Percentiles rank a stretch among this genome's conserved stretches.
Conservation (phyloP, 2,797 vertebrate genomes). For the Amazona finschi region DNA sequence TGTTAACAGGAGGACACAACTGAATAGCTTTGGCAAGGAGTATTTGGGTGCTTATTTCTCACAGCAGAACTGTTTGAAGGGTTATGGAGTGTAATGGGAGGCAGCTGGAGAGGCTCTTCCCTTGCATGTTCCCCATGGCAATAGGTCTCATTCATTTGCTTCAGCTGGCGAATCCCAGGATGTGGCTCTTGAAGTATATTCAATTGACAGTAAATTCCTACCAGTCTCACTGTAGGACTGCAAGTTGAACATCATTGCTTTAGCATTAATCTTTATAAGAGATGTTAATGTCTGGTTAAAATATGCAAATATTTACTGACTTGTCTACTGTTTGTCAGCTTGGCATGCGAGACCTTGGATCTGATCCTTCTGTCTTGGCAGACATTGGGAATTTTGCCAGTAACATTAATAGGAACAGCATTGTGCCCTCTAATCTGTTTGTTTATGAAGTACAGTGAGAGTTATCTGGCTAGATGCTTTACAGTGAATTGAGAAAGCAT, state of each 20-base stretch:
- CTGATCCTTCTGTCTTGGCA: slow-evolving; percentile 69
- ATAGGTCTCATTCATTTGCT: slow-evolving; percentile 23
- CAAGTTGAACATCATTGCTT: slow-evolving; percentile 58
- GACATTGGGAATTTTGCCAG: slow-evolving; percentile 66
- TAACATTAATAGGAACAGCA: slow-evolving; percentile 59
- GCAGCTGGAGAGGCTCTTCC: slow-evolving; percentile 35
- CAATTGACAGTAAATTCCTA: slow-evolving; percentile 15
- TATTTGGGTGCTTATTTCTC: slow-evolving; percentile 1
- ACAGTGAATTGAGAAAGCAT: slow-evolving; percentile 53
- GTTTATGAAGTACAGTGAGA: slow-evolving; percentile 59
- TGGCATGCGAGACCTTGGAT: slow-evolving; percentile 61
- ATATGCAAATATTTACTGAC: slow-evolving; percentile 72
- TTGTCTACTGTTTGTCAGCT: slow-evolving; percentile 68
- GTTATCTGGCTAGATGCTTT: slow-evolving; percentile 62
- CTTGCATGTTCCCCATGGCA: neutral
- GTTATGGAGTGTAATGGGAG: slow-evolving; percentile 6
- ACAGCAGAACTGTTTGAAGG: slow-evolving; percentile 12
- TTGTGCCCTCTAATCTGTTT: slow-evolving; percentile 64
- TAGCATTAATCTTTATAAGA: slow-evolving; percentile 63
- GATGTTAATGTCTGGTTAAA: slow-evolving; percentile 68
- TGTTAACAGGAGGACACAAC: neutral
- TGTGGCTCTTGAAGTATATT: slow-evolving; percentile 20
- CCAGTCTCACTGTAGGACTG: slow-evolving; percentile 27
- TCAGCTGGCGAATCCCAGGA: neutral
- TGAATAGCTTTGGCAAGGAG: slow-evolving; percentile 11